phyloP scores from a whole-genome alignment of 1,140 invertebrate species.

The Hylaeus anthracinus region DNA sequence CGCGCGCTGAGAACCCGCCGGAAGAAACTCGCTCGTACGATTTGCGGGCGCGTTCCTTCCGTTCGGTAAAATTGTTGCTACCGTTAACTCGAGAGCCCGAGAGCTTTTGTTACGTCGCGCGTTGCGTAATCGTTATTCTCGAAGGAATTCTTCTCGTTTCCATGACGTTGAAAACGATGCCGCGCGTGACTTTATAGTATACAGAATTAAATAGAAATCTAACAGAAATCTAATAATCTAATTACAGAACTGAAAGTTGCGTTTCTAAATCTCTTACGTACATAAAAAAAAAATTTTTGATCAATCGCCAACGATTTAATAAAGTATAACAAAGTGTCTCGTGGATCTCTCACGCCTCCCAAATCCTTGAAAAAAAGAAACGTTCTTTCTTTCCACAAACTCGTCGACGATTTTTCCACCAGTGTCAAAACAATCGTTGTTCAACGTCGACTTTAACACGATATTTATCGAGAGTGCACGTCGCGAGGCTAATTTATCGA shows the following conservation, averaged over 20 bases:
- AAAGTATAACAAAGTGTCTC: no score
- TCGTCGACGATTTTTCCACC: neutral
- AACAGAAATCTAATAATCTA: no score
- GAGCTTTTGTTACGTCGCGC: neutral
- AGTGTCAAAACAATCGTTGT: slow-evolving; percentile 5
- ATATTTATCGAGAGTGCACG: neutral
- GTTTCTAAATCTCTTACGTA: no score
- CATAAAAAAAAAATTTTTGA: no score
- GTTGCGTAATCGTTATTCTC: neutral
- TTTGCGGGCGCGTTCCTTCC: neutral
- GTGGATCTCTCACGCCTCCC: no score
- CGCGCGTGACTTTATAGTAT: no score
- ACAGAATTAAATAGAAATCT: no score
- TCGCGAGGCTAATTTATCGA: neutral
- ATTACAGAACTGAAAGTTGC: no score
- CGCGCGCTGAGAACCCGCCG: slow-evolving; percentile 27
- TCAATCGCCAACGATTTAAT: no score
- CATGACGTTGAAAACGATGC: no score
- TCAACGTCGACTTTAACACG: neutral
- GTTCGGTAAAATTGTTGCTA: neutral
- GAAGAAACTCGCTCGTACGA: slow-evolving; percentile 15
- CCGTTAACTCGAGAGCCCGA: no score
- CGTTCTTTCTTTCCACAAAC: neutral
- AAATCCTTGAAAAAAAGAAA: no score
- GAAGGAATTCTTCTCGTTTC: slow-evolving; percentile 1